phyloP scores from a whole-genome alignment of 2,888 invertebrate species.

The Amiota minor region DNA sequence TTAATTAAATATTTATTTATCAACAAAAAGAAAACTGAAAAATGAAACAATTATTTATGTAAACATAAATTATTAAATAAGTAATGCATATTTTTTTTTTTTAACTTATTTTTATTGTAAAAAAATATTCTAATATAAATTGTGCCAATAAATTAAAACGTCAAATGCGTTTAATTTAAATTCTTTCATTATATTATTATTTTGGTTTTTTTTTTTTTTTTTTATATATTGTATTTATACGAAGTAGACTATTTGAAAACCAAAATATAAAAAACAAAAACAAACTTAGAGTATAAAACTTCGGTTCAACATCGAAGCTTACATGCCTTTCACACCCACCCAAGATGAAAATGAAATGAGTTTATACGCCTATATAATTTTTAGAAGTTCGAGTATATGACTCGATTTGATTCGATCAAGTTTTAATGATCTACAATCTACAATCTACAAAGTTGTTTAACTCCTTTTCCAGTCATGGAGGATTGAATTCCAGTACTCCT shows the following conservation, averaged over 20 bases:
- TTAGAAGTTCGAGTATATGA: no score
- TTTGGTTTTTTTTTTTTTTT: background rate
- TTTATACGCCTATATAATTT: no score
- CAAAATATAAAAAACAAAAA: conserved; percentile 42
- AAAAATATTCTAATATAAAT: conserved; percentile 43
- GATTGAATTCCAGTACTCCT: no score
- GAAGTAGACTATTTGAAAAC: conserved; percentile 41
- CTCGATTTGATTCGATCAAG: no score
- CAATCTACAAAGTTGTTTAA: no score
- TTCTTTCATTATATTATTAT: conserved; percentile 43
- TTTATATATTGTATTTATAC: conserved; percentile 23
- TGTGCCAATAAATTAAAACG: conserved; percentile 68
- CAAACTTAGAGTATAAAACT: background rate
- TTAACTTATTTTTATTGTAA: background rate
- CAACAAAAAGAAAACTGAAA: background rate
- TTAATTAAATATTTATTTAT: background rate
- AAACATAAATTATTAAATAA: conserved; percentile 3
- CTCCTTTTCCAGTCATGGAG: no score
- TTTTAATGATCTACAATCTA: no score
- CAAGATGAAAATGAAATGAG: background rate
- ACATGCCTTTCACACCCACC: background rate
- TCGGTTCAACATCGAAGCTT: background rate
- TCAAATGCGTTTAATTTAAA: conserved; percentile 49
- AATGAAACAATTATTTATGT: conserved; percentile 15
- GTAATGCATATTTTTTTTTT: background rate